phyloP scores from a whole-genome alignment of 2,888 invertebrate genomes.

The Homarus gammarus region DNA sequence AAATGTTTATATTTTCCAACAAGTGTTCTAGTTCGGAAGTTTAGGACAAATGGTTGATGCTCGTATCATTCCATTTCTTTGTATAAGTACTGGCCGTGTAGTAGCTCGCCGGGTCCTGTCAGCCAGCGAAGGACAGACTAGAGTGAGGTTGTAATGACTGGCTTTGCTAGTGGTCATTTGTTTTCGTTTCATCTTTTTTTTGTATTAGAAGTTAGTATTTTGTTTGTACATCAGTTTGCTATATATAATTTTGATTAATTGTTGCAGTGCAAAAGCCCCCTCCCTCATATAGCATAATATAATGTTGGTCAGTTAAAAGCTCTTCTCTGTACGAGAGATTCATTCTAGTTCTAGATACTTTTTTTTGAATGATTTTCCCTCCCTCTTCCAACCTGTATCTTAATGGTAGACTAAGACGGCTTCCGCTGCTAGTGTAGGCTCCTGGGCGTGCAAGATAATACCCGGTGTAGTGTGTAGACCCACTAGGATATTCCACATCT shows the following conservation, averaged over 20 bases:
- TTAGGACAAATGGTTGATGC: conserved; percentile 24
- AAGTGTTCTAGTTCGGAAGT: conserved; percentile 17
- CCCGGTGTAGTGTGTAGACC: conserved; percentile 11
- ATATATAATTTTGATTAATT: conserved; percentile 10
- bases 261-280: conserved; percentile 47
- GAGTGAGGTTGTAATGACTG: conserved; percentile 51
- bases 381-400: conserved; percentile 27
- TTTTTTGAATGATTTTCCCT: conserved; percentile 34
- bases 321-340: conserved; percentile 21
- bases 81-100: conserved; percentile 19
- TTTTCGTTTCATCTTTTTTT: conserved; percentile 10
- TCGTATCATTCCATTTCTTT: conserved; percentile 22
- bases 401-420: conserved; percentile 49
- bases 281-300: conserved; percentile 60
- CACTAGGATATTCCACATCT: conserved; percentile 18
- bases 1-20: background rate
- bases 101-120: background rate
- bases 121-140: background rate
- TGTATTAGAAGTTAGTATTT: conserved; percentile 18
- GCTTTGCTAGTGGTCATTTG: conserved; percentile 43
- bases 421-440: conserved; percentile 31
- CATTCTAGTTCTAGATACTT: conserved; percentile 28
- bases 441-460: conserved; percentile 9
- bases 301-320: background rate
- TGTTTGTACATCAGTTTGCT: conserved; percentile 11